These are phyloP conservation scores for Chlamydotis undulata DNA, from an alignment of 2,113 vertebrate species.

Conservation along the genomic window DNA sequence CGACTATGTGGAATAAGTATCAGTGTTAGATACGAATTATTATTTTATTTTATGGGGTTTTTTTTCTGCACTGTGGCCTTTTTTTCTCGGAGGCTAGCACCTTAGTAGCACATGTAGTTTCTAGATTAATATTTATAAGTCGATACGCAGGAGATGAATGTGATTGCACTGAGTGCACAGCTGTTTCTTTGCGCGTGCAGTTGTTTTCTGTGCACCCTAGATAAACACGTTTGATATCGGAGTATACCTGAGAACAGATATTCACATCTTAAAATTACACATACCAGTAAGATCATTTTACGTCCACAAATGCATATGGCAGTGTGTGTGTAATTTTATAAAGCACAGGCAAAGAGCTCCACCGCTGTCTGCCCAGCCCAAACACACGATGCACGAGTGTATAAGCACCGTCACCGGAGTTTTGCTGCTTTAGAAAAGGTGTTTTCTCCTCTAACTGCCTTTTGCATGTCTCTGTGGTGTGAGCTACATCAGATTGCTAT, in stretches of 20 bases:
- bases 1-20: background rate
- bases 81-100: background rate
- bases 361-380: background rate
- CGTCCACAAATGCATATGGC: too few relatives aligned
- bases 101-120: background rate
- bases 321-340: background rate
- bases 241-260: background rate
- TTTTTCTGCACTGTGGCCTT: background rate
- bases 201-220: background rate
- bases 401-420: background rate
- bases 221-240: background rate
- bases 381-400: background rate
- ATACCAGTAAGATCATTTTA: background rate
- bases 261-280: background rate
- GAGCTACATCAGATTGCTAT: background rate
- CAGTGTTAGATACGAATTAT: background rate
- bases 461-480: background rate
- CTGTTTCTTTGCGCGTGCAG: background rate
- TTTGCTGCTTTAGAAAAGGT: background rate
- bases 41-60: background rate
- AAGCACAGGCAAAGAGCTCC: background rate
- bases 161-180: background rate
- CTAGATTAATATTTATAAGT: background rate
- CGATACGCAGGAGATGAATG: background rate
- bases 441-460: background rate